These are phyloP conservation scores for Calephelis perditalis DNA, from an alignment of 2,888 invertebrate species.

Conservation along the genomic window DNA sequence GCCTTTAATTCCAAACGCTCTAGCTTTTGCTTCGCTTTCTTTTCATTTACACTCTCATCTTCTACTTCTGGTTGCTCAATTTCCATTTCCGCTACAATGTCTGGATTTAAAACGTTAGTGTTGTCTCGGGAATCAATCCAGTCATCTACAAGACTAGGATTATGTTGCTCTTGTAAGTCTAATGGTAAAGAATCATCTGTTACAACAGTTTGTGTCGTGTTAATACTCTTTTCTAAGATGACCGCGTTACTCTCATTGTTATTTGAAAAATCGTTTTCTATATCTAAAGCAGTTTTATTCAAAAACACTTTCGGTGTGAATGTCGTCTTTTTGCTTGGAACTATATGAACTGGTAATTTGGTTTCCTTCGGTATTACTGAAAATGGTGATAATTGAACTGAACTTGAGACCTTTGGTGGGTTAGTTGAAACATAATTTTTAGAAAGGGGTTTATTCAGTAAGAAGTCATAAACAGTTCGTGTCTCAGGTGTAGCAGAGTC, in stretches of 20 bases:
- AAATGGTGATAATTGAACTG: slow-evolving; percentile 39
- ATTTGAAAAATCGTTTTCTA: slow-evolving; percentile 43
- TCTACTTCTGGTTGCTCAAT: slow-evolving; percentile 58
- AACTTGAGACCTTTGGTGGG: slow-evolving; percentile 22
- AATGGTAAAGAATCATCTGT: slow-evolving; percentile 41
- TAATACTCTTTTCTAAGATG: slow-evolving; percentile 51
- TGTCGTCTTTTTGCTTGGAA: slow-evolving; percentile 36
- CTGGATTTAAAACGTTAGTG: slow-evolving; percentile 48
- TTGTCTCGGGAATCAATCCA: slow-evolving; percentile 55
- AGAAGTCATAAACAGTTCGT: slow-evolving; percentile 45
- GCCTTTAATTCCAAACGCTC: slow-evolving; percentile 64
- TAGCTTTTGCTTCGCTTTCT: slow-evolving; percentile 54
- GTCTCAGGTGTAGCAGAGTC: slow-evolving; percentile 22
- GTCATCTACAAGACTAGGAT: slow-evolving; percentile 54
- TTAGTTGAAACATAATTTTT: slow-evolving; percentile 21
- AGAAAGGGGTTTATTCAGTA: slow-evolving; percentile 46
- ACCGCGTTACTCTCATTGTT: slow-evolving; percentile 50
- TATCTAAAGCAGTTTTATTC: slow-evolving; percentile 61
- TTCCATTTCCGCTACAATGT: slow-evolving; percentile 61
- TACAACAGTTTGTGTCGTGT: slow-evolving; percentile 43
- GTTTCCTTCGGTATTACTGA: slow-evolving; percentile 49
- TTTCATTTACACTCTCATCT: slow-evolving; percentile 51
- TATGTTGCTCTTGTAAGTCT: slow-evolving; percentile 47
- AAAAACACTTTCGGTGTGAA: slow-evolving; percentile 52
- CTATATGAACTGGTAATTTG: slow-evolving; percentile 44